A percentile compares a stretch with the other conserved stretches of the same genome.
Evolutionary conservation across 2,888 invertebrate species (phyloP).

Genomic region (Lottia gigantea): DNA sequence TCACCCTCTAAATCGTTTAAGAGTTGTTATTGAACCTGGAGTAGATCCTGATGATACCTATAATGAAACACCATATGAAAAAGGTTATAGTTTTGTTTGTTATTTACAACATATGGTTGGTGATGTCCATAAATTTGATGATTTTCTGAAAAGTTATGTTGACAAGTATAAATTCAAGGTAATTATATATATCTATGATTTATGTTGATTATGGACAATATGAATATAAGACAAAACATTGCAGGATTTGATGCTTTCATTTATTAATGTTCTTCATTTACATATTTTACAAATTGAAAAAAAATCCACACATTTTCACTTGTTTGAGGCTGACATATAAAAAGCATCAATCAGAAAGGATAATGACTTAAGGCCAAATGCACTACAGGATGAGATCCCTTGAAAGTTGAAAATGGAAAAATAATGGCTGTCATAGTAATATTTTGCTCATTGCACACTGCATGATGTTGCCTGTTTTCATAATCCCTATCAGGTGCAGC

Average conservation of each 20-base stretch:
- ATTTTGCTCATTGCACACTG: not conserved
- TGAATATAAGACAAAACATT: too few relatives aligned
- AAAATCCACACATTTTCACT: not conserved
- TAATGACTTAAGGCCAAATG: too few relatives aligned
- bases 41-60: conserved; percentile 48
- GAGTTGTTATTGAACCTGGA: conserved; percentile 42
- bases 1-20: conserved; percentile 37
- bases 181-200: too few relatives aligned
- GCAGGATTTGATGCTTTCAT: too few relatives aligned
- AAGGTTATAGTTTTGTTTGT: conserved; percentile 41
- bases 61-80: conserved; percentile 49
- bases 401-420: not conserved
- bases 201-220: too few relatives aligned
- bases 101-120: conserved; percentile 42
- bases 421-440: not conserved
- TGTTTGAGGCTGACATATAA: conserved; percentile 15
- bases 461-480: not conserved
- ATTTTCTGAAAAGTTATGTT: conserved; percentile 40
- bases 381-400: not conserved
- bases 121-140: conserved; percentile 37
- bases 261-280: too few relatives aligned
- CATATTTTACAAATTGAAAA: too few relatives aligned
- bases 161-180: conserved; percentile 36
- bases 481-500: not conserved
- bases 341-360: too few relatives aligned